Conservation (phyloP, 2,888 invertebrate genomes). For the Eilema sororculum region DNA sequence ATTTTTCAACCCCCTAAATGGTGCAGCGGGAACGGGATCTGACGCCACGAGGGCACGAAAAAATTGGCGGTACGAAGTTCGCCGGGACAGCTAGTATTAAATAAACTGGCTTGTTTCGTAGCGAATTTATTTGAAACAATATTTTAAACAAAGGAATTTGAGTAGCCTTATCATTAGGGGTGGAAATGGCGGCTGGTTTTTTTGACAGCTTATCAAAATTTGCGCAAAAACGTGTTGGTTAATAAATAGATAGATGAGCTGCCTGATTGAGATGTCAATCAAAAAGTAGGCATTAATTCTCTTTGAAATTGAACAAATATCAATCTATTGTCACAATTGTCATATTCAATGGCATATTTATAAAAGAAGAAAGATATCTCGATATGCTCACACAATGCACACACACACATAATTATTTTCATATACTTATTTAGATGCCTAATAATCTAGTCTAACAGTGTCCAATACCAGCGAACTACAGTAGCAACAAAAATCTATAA, state of each 20-base stretch:
- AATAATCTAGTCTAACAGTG: too few species aligned
- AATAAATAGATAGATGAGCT: not conserved
- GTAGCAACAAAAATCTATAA: too few species aligned
- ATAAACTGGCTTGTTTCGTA: slow-evolving; percentile 16
- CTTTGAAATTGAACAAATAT: not conserved
- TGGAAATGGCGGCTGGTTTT: not conserved
- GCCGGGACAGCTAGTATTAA: too few species aligned
- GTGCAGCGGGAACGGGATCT: too few species aligned
- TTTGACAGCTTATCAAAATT: slow-evolving; percentile 6
- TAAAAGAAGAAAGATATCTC: not conserved
- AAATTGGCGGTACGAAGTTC: too few species aligned
- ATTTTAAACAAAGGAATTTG: slow-evolving; percentile 19
- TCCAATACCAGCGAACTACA: too few species aligned
- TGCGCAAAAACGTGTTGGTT: not conserved
- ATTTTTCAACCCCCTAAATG: too few species aligned
- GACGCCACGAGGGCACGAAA: too few species aligned
- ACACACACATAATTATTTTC: too few species aligned
- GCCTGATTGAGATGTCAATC: slow-evolving; percentile 4
- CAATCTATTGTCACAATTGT: not conserved
- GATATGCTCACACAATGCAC: not conserved
- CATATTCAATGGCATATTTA: not conserved
- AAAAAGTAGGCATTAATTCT: not conserved
- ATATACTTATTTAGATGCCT: too few species aligned
- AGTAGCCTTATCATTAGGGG: slow-evolving; percentile 12
- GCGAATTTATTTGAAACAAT: slow-evolving; percentile 16